Base-by-base conservation (phyloP, 2,797 vertebrate genomes). In the Phrynocephalus guinanensis region DNA sequence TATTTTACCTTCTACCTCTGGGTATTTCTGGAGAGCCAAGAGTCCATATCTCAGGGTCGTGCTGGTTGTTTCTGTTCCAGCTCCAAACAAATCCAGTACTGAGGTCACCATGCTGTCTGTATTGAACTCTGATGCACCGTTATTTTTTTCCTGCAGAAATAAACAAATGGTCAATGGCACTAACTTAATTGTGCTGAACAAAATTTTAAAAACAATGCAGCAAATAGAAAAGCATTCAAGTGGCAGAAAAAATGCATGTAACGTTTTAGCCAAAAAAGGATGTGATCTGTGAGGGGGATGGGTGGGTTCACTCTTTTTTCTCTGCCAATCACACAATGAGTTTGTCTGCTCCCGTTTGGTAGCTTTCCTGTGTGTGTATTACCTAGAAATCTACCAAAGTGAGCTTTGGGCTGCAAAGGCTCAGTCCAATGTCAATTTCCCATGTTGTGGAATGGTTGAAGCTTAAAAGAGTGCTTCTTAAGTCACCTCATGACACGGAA, bases 1-100 rank as follows among this genome's bases (percentile, higher is more conserved):
- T 50, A 8, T 71, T 60, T 10, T 93, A 95, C 94, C 93, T 96
- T 95, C 93, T 85, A 94, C 92, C 75, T 93, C 85, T 0, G 91
- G 92, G 22, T 94, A 6, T 92, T 94, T 95, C 20, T 88, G 67
- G 1, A 91, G 82, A 44, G 79, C 87, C 56, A 91, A 38, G 75
- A 95, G 85, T 24, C 93, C 94, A 0, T 93, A 94, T 93, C 83
- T 91, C 38, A 92, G 0, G 0, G 93, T 95, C 18, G 90, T 82
- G 89, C 93, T 95, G 2, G 91, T 93, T 30, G 91, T 91, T 89
- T 92, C 95, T 89, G 2, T 93, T 86, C 91, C 91, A 78, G 90
- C 90, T 28, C 63, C 73, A 44, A 90, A 90, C 79, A 90, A 66
- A 28, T 90, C 85, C 44, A 63, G 4, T 24, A 60, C 28, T 16